These are phyloP conservation scores for Cephus cinctus DNA, from an alignment of 1,140 invertebrate genomes.

Conservation along the genomic window DNA sequence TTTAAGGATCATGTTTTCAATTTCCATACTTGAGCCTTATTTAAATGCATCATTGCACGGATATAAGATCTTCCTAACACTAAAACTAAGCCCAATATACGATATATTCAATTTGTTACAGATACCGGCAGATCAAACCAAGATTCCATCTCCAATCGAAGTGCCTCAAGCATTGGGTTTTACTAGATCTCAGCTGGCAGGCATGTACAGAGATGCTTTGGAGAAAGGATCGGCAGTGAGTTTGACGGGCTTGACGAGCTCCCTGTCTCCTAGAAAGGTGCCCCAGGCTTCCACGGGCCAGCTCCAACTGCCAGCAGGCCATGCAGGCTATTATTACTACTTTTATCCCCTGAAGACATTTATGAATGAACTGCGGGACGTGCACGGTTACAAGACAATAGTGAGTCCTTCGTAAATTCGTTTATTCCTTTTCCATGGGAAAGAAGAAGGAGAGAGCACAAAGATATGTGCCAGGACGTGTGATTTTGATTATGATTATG, in stretches of 20 bases:
- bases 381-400: conserved; percentile 18
- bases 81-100: background rate
- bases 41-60: conserved; percentile 10
- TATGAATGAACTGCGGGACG: conserved; percentile 28
- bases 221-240: conserved; percentile 30
- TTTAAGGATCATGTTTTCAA: background rate
- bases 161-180: conserved; percentile 17
- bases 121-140: background rate
- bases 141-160: background rate
- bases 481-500: conserved; percentile 3
- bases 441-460: no score
- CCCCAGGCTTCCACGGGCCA: conserved; percentile 22
- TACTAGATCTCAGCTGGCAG: conserved; percentile 27
- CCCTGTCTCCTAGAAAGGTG: conserved; percentile 20
- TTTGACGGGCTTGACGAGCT: conserved; percentile 24
- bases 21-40: conserved; percentile 2
- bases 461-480: no score
- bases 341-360: conserved; percentile 37
- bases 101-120: conserved; percentile 23
- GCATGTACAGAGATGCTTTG: conserved; percentile 34
- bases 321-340: conserved; percentile 27
- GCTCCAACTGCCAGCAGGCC: conserved; percentile 20
- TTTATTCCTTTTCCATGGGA: background rate
- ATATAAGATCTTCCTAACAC: conserved; percentile 2
- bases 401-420: conserved; percentile 17